phyloP scores from a whole-genome alignment of 2,888 invertebrate species.

The Synanthedon andrenaeformis region DNA sequence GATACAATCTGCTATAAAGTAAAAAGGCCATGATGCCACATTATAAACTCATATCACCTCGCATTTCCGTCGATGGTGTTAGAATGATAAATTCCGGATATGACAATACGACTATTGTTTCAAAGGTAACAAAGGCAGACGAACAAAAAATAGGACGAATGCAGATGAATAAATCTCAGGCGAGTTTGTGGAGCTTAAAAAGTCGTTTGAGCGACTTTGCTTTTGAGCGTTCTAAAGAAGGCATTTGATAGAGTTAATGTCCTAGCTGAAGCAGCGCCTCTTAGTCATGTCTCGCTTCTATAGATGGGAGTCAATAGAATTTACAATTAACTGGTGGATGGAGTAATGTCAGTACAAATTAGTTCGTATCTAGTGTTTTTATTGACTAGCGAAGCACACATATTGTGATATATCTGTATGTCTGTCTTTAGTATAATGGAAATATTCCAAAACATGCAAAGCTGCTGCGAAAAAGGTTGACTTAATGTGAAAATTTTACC shows the following conservation, averaged over 20 bases:
- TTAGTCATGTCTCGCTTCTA: neutral
- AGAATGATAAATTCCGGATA: constrained; percentile 67
- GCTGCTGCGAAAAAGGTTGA: too few species aligned
- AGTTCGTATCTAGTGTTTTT: neutral
- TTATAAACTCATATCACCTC: constrained; percentile 63
- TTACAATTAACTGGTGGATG: neutral
- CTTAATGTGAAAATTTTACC: too few species aligned
- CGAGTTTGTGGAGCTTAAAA: constrained; percentile 23
- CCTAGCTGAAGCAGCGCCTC: neutral
- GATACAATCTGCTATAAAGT: constrained; percentile 2
- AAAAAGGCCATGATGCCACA: constrained; percentile 44
- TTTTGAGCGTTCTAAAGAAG: neutral
- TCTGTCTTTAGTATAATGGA: too few species aligned
- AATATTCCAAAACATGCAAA: too few species aligned
- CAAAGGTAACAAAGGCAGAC: constrained; percentile 55
- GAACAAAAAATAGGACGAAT: constrained; percentile 45
- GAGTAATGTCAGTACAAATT: neutral
- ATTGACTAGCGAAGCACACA: too few species aligned
- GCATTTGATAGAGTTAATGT: neutral
- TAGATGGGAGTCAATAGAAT: neutral
- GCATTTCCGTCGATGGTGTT: constrained; percentile 64
- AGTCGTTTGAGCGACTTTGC: constrained; percentile 4
- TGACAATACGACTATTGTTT: constrained; percentile 61
- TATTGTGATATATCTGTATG: too few species aligned
- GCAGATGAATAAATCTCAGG: constrained; percentile 61